Conservation (phyloP, 2,888 invertebrate genomes). For the Diarsia brunnea region DNA sequence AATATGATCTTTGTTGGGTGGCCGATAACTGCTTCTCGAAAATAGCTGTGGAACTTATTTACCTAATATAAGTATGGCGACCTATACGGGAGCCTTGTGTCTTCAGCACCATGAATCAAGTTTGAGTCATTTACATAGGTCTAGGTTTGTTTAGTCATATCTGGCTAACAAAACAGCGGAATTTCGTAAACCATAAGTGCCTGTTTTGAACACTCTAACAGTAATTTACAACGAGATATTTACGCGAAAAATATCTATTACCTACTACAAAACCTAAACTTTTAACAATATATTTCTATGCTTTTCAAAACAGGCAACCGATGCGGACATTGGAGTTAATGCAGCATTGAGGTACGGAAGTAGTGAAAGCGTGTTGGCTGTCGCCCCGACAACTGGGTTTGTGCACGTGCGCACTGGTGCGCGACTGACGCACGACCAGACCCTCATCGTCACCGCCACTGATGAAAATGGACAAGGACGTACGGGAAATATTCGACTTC, state of each 20-base stretch:
- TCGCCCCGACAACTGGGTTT: conserved; percentile 90
- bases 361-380: conserved; percentile 84
- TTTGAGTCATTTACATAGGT: no score
- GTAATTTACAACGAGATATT: neutral
- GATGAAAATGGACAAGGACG: conserved; percentile 84
- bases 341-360: conserved; percentile 85
- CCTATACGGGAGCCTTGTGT: no score
- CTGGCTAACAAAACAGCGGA: no score
- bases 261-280: neutral
- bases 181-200: no score
- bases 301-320: conserved; percentile 86
- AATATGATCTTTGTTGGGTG: neutral
- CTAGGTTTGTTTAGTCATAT: no score
- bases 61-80: no score
- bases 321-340: conserved; percentile 90
- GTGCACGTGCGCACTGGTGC: conserved; percentile 88
- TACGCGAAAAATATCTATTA: neutral
- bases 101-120: no score
- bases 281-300: neutral
- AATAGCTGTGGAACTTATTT: no score
- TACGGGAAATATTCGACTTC: conserved; percentile 78
- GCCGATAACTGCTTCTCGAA: no score
- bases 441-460: conserved; percentile 81
- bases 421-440: conserved; percentile 76
- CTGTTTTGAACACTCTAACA: neutral